Conservation (phyloP, 2,888 invertebrate genomes). For the Xanthorhoe designata region DNA sequence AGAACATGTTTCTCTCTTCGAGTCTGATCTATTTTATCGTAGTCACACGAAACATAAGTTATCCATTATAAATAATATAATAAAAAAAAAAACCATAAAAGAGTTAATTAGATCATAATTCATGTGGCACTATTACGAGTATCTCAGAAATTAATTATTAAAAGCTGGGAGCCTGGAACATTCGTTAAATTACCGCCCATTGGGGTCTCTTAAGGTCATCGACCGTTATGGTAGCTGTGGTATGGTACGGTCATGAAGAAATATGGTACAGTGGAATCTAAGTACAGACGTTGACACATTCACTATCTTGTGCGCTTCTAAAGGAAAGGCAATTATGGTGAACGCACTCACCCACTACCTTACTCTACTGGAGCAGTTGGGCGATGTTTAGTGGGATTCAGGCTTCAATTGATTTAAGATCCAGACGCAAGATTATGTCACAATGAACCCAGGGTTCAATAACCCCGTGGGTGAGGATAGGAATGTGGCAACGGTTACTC, state of each 20-base stretch:
- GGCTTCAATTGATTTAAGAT: conserved; percentile 41
- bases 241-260: conserved; percentile 1
- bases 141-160: conserved; percentile 57
- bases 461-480: conserved; percentile 24
- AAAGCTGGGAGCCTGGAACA: conserved; percentile 44
- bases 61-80: no score
- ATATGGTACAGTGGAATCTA: conserved; percentile 30
- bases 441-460: conserved; percentile 34
- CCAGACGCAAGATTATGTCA: conserved; percentile 40
- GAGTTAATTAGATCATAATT: conserved; percentile 2
- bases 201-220: conserved; percentile 54
- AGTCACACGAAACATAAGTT: no score
- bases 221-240: conserved; percentile 47
- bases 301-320: conserved; percentile 45
- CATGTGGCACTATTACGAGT: conserved; percentile 25
- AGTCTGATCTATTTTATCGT: no score
- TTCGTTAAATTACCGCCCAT: conserved; percentile 58
- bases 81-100: no score
- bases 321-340: conserved; percentile 39
- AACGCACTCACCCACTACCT: conserved; percentile 27
- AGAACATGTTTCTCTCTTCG: no score
- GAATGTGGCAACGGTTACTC: conserved; percentile 24
- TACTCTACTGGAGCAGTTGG: conserved; percentile 14
- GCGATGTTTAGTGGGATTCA: conserved; percentile 27
- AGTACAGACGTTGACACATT: conserved; percentile 42